phyloP scores from a whole-genome alignment of 2,888 invertebrate species.

The Pasiphila rectangulata region DNA sequence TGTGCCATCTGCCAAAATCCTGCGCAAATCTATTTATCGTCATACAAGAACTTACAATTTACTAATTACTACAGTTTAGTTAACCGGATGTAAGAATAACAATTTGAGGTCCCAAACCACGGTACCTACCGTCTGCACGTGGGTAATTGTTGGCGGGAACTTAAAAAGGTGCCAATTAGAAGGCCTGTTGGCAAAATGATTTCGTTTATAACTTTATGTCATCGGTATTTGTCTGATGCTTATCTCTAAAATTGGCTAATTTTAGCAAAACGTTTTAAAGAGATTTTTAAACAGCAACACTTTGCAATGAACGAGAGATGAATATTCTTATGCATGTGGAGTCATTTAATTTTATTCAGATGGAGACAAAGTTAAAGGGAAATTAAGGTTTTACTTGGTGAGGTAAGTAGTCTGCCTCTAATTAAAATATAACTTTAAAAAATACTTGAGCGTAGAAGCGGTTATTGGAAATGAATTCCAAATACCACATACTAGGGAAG shows the following conservation, averaged over 20 bases:
- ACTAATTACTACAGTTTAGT: no score
- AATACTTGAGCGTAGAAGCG: no score
- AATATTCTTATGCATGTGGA: not conserved
- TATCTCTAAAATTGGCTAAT: constrained; percentile 5
- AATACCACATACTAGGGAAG: no score
- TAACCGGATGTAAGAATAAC: no score
- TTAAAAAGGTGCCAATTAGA: constrained; percentile 76
- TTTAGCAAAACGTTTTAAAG: not conserved
- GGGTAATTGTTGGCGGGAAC: constrained; percentile 57
- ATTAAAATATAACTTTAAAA: no score
- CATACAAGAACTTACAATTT: no score
- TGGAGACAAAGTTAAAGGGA: not conserved
- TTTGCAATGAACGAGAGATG: not conserved
- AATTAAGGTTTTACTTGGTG: not conserved
- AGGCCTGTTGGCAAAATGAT: constrained; percentile 52
- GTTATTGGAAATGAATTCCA: no score
- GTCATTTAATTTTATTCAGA: not conserved
- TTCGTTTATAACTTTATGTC: constrained; percentile 60
- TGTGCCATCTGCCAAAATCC: no score
- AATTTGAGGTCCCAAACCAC: no score
- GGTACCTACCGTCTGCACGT: not conserved
- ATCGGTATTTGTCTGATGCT: constrained; percentile 40
- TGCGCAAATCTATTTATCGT: no score
- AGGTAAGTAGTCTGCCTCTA: no score
- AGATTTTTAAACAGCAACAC: no score